Percentiles rank a stretch among this genome's conserved stretches.
Conservation (phyloP, 1,140 invertebrate species). For the Heliconius hewitsoni region DNA sequence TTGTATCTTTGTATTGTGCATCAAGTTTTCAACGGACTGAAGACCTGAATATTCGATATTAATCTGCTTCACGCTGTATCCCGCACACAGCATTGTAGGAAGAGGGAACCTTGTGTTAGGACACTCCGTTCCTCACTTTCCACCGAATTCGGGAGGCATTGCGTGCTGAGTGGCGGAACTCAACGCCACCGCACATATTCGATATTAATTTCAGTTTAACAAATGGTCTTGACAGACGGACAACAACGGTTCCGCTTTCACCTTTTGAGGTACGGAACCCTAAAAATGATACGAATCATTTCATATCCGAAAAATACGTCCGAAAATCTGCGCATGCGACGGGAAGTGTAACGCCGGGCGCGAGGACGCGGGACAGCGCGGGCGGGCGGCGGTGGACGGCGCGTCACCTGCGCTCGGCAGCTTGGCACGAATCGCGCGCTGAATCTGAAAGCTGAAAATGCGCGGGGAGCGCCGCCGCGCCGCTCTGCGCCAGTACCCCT, state of each 20-base stretch:
- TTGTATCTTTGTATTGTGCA: no score
- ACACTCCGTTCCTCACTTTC: no score
- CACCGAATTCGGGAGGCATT: no score
- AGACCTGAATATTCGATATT: not conserved
- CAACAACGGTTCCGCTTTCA: no score
- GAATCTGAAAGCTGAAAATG: slow-evolving; percentile 58
- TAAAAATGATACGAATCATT: not conserved
- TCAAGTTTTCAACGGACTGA: not conserved
- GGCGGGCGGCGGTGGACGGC: slow-evolving; percentile 13
- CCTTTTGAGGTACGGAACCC: no score
- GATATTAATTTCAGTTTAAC: no score
- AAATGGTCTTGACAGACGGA: no score
- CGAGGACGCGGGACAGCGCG: slow-evolving; percentile 17
- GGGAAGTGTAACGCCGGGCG: slow-evolving; percentile 25
- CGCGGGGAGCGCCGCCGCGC: slow-evolving; percentile 54
- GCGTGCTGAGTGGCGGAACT: no score
- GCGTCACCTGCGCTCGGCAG: slow-evolving; percentile 46
- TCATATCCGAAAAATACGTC: not conserved
- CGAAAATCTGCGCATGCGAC: slow-evolving; percentile 29
- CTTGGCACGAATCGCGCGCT: slow-evolving; percentile 60
- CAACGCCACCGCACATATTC: no score
- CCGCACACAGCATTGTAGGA: no score
- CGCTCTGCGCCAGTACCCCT: slow-evolving; percentile 73
- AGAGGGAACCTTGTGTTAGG: no score
- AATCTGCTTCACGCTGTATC: no score